Evolutionary conservation across 1,140 invertebrate genomes (phyloP).

Genomic region (Drosophila truncata): DNA sequence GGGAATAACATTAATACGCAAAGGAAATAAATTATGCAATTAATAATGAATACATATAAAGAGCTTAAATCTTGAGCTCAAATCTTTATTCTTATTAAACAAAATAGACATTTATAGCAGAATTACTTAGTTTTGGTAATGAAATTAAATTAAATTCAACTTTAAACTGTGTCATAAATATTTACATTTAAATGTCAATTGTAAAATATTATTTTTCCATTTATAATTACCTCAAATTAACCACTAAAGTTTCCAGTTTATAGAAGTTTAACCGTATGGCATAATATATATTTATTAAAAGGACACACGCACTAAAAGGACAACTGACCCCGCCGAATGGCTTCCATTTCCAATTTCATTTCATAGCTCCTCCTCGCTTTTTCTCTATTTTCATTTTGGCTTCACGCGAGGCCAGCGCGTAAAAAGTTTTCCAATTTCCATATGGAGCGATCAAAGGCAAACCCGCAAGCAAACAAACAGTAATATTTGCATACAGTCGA

Average conservation of each 20-base stretch:
- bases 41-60: neutral
- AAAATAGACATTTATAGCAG: neutral
- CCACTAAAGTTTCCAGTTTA: neutral
- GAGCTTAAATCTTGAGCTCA: neutral
- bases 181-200: neutral
- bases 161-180: neutral
- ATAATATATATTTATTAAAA: conserved; percentile 29
- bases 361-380: neutral
- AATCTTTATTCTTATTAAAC: neutral
- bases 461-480: conserved; percentile 61
- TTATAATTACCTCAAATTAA: neutral
- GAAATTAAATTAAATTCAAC: neutral
- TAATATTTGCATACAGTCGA: conserved; percentile 75
- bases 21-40: neutral
- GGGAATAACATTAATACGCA: neutral
- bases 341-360: conserved; percentile 35
- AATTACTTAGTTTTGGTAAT: neutral
- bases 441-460: conserved; percentile 72
- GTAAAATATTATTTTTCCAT: neutral
- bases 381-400: conserved; percentile 34
- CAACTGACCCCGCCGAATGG: conserved; percentile 39
- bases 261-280: neutral
- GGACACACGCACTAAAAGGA: conserved; percentile 66
- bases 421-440: conserved; percentile 79
- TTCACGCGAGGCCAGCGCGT: conserved; percentile 68